These are phyloP conservation scores for Apocrypta bakeri DNA, from an alignment of 1,140 invertebrate species.

Conservation along the genomic window DNA sequence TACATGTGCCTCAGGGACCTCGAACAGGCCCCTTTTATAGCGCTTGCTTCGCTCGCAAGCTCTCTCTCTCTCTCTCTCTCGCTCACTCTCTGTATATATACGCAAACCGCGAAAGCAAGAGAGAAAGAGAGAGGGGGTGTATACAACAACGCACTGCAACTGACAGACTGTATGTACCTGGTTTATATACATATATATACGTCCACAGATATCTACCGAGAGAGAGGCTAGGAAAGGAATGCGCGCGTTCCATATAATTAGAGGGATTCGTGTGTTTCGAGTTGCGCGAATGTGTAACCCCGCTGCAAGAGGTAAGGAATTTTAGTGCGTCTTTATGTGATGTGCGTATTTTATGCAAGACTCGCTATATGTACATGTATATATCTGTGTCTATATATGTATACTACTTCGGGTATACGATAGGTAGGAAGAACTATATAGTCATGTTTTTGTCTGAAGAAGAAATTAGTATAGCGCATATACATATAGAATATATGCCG, in stretches of 20 bases:
- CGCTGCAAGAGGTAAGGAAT: too few relatives aligned
- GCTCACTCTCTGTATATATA: too few relatives aligned
- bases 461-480: too few relatives aligned
- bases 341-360: too few relatives aligned
- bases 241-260: conserved; percentile 62
- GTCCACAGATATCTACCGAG: conserved; percentile 4
- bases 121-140: neutral
- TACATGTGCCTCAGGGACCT: conserved; percentile 50
- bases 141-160: neutral
- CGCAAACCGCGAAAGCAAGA: too few relatives aligned
- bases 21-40: conserved; percentile 69
- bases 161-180: neutral
- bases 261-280: conserved; percentile 59
- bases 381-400: too few relatives aligned
- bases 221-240: conserved; percentile 59
- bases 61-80: neutral
- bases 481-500: too few relatives aligned
- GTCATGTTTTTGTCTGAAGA: too few relatives aligned
- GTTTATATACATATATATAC: conserved; percentile 52
- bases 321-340: neutral
- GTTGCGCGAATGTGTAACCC: conserved; percentile 50
- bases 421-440: too few relatives aligned
- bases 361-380: too few relatives aligned
- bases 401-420: too few relatives aligned
- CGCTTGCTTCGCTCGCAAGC: conserved; percentile 27